A percentile compares a stretch with the other conserved stretches of the same genome.
Evolutionary conservation across 2,797 vertebrate genomes (phyloP).

Genomic region (Trachurus trachurus): DNA sequence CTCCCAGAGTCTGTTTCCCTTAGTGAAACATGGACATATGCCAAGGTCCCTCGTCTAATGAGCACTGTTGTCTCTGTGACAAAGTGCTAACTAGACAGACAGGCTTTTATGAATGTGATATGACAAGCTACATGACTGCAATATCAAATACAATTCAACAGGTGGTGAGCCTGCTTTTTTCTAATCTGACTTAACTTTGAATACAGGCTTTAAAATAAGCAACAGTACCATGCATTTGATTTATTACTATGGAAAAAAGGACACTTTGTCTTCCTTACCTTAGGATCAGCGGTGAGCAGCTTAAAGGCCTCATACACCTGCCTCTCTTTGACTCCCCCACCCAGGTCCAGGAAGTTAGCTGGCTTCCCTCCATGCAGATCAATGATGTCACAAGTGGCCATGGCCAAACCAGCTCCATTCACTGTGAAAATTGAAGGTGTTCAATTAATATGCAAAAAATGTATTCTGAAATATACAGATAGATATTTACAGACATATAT

Average conservation of each 20-base stretch:
- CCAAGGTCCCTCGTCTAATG: conserved; percentile 61
- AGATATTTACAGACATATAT: not conserved
- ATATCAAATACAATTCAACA: conserved; percentile 45
- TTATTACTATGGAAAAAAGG: not conserved
- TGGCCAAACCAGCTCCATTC: conserved; percentile 97
- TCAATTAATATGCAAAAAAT: not conserved
- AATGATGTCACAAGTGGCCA: conserved; percentile 99
- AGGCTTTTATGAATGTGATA: conserved; percentile 39
- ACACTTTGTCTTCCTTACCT: conserved; percentile 85
- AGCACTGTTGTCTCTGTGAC: conserved; percentile 54
- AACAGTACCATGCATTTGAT: not conserved
- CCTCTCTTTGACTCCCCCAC: conserved; percentile 96
- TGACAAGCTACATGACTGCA: conserved; percentile 51
- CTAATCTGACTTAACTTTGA: conserved; percentile 14
- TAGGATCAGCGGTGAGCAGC: conserved; percentile 95
- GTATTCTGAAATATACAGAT: not conserved
- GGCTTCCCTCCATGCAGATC: conserved; percentile 96
- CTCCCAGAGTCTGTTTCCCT: conserved; percentile 41
- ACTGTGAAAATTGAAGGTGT: conserved; percentile 81
- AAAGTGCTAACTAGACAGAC: conserved; percentile 50
- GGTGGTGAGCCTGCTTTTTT: conserved; percentile 6
- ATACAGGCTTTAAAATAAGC: conserved; percentile 3
- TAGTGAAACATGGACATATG: conserved; percentile 56
- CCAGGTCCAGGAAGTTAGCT: conserved; percentile 98
- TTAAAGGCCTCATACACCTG: conserved; percentile 99